These are phyloP conservation scores for Antedon mediterranea DNA, from an alignment of 53 echinoderm and acorn worm species.

Conservation along the genomic window DNA sequence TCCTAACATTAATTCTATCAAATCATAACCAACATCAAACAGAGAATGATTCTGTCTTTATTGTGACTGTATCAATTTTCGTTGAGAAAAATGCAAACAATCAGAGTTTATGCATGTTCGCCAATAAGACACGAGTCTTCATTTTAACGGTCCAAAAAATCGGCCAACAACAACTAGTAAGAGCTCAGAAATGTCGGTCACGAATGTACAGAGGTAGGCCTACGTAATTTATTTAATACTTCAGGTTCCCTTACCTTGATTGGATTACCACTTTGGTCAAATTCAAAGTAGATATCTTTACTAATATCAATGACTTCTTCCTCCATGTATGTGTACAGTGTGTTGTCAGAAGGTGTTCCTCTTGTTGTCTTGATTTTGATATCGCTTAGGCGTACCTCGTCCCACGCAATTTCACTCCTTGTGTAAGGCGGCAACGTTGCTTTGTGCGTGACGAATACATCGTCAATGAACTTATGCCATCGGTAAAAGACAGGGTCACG, in stretches of 20 bases:
- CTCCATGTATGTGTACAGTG: neutral
- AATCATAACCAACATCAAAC: too few relatives aligned
- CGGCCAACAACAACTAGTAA: too few relatives aligned
- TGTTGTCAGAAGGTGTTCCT: neutral
- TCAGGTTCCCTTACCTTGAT: neutral
- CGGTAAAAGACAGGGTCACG: neutral
- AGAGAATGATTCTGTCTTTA: too few relatives aligned
- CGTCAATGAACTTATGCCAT: neutral
- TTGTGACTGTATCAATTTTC: too few relatives aligned
- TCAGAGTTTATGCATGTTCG: too few relatives aligned
- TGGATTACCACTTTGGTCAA: neutral
- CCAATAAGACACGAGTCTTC: too few relatives aligned
- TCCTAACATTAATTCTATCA: too few relatives aligned
- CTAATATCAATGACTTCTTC: neutral
- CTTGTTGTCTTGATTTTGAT: neutral
- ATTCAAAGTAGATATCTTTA: neutral
- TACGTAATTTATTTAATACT: too few relatives aligned
- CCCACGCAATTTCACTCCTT: neutral
- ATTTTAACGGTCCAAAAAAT: too few relatives aligned
- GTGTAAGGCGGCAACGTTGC: neutral
- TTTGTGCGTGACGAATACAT: neutral
- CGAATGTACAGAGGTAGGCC: too few relatives aligned
- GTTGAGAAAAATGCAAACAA: too few relatives aligned
- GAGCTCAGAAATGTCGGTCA: too few relatives aligned
- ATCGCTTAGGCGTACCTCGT: neutral